A percentile compares a stretch with the other conserved stretches of the same genome.
Evolutionary conservation across 2,888 invertebrate species (phyloP).

Genomic region (Drosophila ochracea): DNA sequence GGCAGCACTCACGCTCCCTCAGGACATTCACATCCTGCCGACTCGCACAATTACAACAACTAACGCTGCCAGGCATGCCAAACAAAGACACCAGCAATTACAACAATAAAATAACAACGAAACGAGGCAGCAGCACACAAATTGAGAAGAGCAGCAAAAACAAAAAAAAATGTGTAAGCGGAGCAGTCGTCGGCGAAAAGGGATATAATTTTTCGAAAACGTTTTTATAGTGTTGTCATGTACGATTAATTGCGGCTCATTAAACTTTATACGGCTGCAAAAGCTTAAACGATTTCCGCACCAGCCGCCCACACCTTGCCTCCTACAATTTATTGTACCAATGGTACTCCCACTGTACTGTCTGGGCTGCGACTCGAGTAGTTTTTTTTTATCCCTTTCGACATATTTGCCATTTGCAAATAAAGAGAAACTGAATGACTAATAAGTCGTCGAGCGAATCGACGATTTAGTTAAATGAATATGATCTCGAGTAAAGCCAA

Average conservation of each 20-base stretch:
- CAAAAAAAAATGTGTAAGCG: conserved; percentile 4
- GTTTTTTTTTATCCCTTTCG: neutral
- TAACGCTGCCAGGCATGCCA: conserved; percentile 26
- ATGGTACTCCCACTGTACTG: conserved; percentile 16
- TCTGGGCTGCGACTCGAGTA: neutral
- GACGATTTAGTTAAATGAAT: neutral
- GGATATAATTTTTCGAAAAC: conserved; percentile 75
- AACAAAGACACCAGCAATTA: conserved; percentile 62
- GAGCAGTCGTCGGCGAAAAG: conserved; percentile 21
- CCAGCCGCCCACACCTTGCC: conserved; percentile 13
- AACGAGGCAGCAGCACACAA: conserved; percentile 17
- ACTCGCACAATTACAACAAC: conserved; percentile 32
- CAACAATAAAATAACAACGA: conserved; percentile 29
- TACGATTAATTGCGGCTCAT: conserved; percentile 85
- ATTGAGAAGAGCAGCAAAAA: conserved; percentile 13
- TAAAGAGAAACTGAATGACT: neutral
- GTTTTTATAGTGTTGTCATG: conserved; percentile 83
- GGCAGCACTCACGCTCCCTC: neutral
- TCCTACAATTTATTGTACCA: neutral
- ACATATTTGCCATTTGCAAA: neutral
- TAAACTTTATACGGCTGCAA: conserved; percentile 84
- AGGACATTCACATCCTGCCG: conserved; percentile 25
- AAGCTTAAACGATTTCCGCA: conserved; percentile 63
- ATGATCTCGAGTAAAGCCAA: neutral
- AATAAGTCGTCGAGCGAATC: neutral